Percentiles rank a stretch among this genome's conserved stretches.
Conservation (phyloP, 2,888 invertebrate species). For the Latheticus oryzae region DNA sequence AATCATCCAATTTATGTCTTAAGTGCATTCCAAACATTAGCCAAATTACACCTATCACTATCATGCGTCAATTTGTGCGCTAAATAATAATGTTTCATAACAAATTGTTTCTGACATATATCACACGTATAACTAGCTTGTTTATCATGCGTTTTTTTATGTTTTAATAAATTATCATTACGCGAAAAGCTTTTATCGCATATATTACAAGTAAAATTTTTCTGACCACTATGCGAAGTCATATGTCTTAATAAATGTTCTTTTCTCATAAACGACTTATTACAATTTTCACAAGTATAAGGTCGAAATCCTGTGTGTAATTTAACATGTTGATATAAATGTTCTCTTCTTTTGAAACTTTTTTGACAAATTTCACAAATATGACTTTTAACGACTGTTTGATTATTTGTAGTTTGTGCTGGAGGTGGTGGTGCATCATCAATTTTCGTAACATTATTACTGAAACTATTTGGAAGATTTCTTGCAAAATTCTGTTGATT, state of each 20-base stretch:
- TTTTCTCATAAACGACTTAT: slow-evolving; percentile 76
- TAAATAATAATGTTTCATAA: slow-evolving; percentile 75
- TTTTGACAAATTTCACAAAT: slow-evolving; percentile 72
- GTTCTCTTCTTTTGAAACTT: slow-evolving; percentile 76
- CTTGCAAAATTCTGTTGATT: slow-evolving; percentile 8
- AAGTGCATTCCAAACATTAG: slow-evolving; percentile 36
- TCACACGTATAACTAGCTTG: slow-evolving; percentile 73
- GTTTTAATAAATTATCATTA: slow-evolving; percentile 72
- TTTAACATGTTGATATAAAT: slow-evolving; percentile 76
- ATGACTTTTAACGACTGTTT: slow-evolving; percentile 49
- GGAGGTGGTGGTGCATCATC: not conserved
- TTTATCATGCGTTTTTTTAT: slow-evolving; percentile 71
- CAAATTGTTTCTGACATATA: slow-evolving; percentile 74
- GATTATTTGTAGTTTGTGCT: slow-evolving; percentile 12
- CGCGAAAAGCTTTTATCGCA: slow-evolving; percentile 69
- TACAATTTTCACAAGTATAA: slow-evolving; percentile 74
- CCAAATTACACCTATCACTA: slow-evolving; percentile 28
- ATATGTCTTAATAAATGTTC: slow-evolving; percentile 76
- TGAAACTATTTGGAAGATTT: not conserved
- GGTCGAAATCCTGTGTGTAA: slow-evolving; percentile 76
- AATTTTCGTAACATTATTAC: slow-evolving; percentile 5
- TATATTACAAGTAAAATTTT: slow-evolving; percentile 73
- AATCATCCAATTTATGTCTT: slow-evolving; percentile 25
- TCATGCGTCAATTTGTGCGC: slow-evolving; percentile 72
- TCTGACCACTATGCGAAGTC: slow-evolving; percentile 76